Conservation (phyloP, 1,140 invertebrate genomes). For the Carposina sasakii region DNA sequence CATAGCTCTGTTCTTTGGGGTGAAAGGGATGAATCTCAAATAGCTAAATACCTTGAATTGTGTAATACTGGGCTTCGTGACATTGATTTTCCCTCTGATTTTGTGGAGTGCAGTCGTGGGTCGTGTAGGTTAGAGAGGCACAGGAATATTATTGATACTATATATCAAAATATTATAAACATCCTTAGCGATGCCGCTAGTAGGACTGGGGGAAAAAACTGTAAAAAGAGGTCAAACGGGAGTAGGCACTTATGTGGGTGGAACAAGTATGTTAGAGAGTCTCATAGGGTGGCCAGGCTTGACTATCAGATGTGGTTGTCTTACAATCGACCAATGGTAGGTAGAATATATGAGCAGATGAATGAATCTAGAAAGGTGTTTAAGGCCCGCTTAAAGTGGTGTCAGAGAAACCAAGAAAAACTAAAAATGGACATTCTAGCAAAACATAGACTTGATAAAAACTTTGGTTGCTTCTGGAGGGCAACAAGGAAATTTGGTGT, state of each 20-base stretch:
- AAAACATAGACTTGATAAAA: background rate
- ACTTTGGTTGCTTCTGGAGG: slow-evolving; percentile 1
- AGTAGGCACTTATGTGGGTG: no score
- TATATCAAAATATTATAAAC: background rate
- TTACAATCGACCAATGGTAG: background rate
- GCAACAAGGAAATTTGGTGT: background rate
- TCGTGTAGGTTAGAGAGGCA: background rate
- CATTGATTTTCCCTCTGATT: background rate
- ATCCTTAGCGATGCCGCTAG: background rate
- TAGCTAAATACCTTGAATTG: background rate
- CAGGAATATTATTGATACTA: background rate
- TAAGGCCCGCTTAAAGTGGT: background rate
- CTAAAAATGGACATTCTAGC: slow-evolving; percentile 1
- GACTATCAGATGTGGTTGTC: background rate
- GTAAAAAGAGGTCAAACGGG: background rate
- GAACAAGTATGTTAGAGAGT: slow-evolving; percentile 1
- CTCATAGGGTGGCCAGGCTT: background rate
- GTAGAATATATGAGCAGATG: slow-evolving; percentile 1
- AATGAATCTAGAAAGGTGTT: background rate
- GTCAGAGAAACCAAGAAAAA: background rate
- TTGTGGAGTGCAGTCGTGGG: background rate
- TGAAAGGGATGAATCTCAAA: background rate
- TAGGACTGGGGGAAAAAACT: background rate
- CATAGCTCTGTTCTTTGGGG: background rate
- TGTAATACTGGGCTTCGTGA: background rate